Conservation (phyloP, 2,113 vertebrate species). For the Conger conger region DNA sequence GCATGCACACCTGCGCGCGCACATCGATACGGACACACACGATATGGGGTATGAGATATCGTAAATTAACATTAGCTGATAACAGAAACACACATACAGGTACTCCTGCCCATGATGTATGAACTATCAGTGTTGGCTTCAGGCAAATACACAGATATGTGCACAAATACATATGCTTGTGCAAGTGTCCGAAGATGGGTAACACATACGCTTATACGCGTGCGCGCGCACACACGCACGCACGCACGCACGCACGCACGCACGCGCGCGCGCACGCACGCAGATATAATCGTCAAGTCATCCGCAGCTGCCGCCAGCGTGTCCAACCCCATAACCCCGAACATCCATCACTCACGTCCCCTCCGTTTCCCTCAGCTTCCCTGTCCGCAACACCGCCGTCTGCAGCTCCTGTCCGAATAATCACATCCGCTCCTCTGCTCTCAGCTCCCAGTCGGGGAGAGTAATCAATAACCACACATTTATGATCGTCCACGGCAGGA, state of each 20-base stretch:
- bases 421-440: not conserved
- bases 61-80: not conserved
- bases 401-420: not conserved
- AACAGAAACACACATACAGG: not conserved
- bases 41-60: too few relatives aligned
- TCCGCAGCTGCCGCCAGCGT: not conserved
- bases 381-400: not conserved
- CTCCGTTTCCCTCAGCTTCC: not conserved
- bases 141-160: not conserved
- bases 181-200: constrained; percentile 31
- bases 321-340: not conserved
- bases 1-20: not conserved
- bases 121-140: not conserved
- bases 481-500: not conserved
- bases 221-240: not conserved
- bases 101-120: not conserved
- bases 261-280: not conserved
- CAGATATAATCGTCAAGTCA: constrained; percentile 1
- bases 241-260: constrained; percentile 11
- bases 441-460: not conserved
- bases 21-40: too few relatives aligned
- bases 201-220: not conserved
- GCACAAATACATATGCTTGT: constrained; percentile 31
- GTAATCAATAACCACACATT: not conserved
- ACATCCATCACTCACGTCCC: not conserved